Evolutionary conservation across 2,113 vertebrate genomes (phyloP).

Genomic region (Hemicordylus capensis): DNA sequence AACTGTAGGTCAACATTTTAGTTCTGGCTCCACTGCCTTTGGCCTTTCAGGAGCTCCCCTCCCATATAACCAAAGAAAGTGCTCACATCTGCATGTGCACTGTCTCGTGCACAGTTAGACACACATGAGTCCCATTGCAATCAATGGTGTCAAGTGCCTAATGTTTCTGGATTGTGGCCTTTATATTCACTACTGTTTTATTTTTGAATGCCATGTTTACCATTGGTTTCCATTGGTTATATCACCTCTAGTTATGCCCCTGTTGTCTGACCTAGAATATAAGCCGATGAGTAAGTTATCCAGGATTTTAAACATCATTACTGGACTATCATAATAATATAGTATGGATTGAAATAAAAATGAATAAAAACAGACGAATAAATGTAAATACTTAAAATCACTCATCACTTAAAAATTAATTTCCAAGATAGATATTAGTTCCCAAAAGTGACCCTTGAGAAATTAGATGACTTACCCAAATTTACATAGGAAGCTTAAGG

Average conservation of each 20-base stretch:
- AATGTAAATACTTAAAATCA: background rate
- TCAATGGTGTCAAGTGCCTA: background rate
- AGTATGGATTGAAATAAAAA: background rate
- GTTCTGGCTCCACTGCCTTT: background rate
- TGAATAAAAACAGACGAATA: background rate
- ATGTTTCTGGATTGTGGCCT: background rate
- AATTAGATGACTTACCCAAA: background rate
- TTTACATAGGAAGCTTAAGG: rapidly evolving
- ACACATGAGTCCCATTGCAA: background rate
- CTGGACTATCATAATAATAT: background rate
- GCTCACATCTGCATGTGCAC: background rate
- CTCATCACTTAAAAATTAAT: too few relatives aligned
- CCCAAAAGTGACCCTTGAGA: background rate
- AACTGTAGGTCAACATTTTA: background rate
- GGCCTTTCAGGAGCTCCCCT: background rate
- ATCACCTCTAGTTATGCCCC: background rate
- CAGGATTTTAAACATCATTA: rapidly evolving
- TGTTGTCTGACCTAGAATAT: background rate
- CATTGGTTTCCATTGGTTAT: background rate
- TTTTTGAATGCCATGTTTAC: background rate
- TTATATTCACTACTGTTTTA: background rate
- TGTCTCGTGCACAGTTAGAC: background rate
- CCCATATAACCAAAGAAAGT: background rate
- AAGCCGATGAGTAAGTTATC: background rate
- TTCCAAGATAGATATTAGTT: background rate